Evolutionary conservation across 1,140 invertebrate genomes (phyloP).

Genomic region (Tetramorium parvispinum): DNA sequence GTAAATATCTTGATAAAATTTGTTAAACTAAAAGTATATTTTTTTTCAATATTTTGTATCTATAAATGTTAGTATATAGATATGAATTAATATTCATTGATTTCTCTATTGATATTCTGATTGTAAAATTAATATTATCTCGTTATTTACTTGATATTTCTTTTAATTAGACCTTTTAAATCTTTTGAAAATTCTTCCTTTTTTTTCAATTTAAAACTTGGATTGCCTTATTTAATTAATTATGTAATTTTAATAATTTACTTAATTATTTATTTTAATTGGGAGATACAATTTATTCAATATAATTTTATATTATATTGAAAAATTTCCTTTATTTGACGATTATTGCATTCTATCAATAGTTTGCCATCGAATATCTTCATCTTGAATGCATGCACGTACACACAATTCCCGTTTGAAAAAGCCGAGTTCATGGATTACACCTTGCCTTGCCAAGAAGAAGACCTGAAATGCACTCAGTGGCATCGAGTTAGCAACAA

Average conservation of each 20-base stretch:
- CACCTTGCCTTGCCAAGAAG: neutral
- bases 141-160: neutral
- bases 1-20: no score
- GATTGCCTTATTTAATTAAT: neutral
- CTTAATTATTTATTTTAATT: neutral
- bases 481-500: slow-evolving; percentile 16
- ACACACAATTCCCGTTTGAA: neutral
- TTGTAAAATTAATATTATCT: no score
- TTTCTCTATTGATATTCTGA: no score
- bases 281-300: no score
- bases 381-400: neutral
- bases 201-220: neutral
- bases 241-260: neutral
- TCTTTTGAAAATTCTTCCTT: neutral
- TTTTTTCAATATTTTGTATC: no score
- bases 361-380: neutral
- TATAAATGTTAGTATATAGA: no score
- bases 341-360: neutral
- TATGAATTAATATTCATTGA: no score
- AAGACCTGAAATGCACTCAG: neutral
- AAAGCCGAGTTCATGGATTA: neutral
- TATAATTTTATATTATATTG: neutral
- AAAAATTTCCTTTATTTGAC: neutral
- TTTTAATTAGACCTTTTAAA: neutral
- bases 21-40: no score